Conservation (phyloP, 2,113 vertebrate genomes). For the Psilopogon haemacephalus region DNA sequence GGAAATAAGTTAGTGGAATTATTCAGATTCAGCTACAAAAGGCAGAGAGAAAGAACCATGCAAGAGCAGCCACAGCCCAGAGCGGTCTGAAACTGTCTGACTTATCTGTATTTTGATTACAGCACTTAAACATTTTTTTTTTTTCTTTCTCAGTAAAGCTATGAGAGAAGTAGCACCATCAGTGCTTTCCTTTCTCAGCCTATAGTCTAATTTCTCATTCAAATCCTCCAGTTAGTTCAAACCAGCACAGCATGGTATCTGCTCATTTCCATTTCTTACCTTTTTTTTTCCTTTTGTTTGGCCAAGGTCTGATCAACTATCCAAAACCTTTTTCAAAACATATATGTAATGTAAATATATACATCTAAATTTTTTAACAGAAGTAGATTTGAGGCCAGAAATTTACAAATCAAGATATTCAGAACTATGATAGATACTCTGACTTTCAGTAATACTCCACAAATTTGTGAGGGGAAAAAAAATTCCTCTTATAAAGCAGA, state of each 20-base stretch:
- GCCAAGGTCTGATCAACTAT: neutral
- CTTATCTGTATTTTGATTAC: too few species aligned
- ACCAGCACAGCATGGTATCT: fast-evolving
- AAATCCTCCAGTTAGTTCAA: too few species aligned
- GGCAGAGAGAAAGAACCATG: too few species aligned
- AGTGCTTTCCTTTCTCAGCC: too few species aligned
- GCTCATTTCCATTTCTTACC: neutral
- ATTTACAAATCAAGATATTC: neutral
- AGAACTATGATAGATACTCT: neutral
- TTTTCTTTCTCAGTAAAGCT: too few species aligned
- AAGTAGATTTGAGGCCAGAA: neutral
- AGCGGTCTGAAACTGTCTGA: too few species aligned
- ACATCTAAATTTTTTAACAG: neutral
- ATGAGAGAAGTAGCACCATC: too few species aligned
- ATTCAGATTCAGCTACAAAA: too few species aligned
- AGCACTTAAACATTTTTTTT: too few species aligned
- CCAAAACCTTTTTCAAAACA: neutral
- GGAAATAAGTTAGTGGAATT: too few species aligned
- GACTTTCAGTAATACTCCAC: neutral
- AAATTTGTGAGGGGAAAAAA: neutral
- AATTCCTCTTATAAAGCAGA: neutral
- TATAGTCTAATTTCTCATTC: too few species aligned
- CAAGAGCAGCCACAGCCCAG: too few species aligned
- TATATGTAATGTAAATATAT: neutral
- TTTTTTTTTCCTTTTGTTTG: neutral